These are phyloP conservation scores for Brachyhypopomus gauderio DNA, from an alignment of 2,113 vertebrate species.

Conservation along the genomic window DNA sequence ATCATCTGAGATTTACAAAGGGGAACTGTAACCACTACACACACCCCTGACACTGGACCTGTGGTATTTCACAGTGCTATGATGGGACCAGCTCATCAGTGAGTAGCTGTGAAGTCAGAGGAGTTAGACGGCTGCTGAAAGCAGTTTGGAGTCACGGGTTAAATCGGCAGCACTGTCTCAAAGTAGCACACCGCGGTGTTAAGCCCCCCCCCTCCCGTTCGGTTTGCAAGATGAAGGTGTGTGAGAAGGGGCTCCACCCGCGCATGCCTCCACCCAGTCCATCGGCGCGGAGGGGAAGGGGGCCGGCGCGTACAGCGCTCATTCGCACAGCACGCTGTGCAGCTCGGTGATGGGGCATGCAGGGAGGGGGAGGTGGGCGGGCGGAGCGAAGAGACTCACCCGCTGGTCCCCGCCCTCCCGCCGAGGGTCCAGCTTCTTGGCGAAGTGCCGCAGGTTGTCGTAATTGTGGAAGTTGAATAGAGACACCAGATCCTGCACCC, in stretches of 20 bases:
- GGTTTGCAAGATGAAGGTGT: no score
- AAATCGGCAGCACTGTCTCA: neutral
- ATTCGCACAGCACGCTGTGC: constrained; percentile 36
- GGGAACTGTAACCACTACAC: neutral
- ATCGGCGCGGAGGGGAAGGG: neutral
- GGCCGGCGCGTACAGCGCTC: neutral
- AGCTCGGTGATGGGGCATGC: constrained; percentile 38
- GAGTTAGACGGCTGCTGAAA: neutral
- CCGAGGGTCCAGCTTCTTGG: constrained; percentile 97
- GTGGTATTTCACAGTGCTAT: neutral
- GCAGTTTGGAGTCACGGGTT: neutral
- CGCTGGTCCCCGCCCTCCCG: constrained; percentile 96
- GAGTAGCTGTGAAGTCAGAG: neutral
- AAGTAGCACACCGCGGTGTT: neutral
- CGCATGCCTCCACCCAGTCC: neutral
- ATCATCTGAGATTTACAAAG: neutral
- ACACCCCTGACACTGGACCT: neutral
- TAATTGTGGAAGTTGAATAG: constrained; percentile 99
- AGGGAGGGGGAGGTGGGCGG: constrained; percentile 8
- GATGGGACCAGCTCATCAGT: neutral
- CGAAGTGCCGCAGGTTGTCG: constrained; percentile 96
- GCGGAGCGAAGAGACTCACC: constrained; percentile 80
- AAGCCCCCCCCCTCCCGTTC: no score
- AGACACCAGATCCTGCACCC: constrained; percentile 90
- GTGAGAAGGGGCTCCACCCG: neutral